phyloP scores from a whole-genome alignment of 2,113 vertebrate species.

The Sakesphorus luctuosus region DNA sequence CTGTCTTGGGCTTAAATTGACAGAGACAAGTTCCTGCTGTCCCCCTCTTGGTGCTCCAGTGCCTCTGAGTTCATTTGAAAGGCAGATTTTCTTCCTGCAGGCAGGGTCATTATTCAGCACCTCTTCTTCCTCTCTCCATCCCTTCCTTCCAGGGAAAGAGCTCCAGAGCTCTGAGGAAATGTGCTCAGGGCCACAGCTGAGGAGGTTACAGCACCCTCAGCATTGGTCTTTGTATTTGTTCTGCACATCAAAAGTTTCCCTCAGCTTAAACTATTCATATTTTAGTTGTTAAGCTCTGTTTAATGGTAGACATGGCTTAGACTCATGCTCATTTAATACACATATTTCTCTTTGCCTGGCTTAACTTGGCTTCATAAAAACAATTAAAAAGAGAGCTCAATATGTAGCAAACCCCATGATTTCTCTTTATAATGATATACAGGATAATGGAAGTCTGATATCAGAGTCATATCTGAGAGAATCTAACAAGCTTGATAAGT shows the following conservation, averaged over 20 bases:
- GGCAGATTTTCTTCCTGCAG: background rate
- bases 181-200: background rate
- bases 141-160: background rate
- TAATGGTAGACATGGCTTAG: background rate
- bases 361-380: background rate
- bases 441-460: background rate
- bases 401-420: background rate
- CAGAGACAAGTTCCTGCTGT: background rate
- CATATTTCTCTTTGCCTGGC: background rate
- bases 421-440: background rate
- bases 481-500: background rate
- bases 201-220: background rate
- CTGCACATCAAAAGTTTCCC: background rate
- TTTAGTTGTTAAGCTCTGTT: conserved; percentile 2
- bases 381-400: background rate
- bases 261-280: background rate
- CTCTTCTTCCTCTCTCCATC: background rate
- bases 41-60: background rate
- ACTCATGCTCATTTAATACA: background rate
- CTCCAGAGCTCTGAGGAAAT: background rate
- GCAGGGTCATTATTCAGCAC: background rate
- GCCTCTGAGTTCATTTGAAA: background rate
- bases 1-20: background rate
- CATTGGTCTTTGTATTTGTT: background rate
- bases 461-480: background rate